phyloP scores from a whole-genome alignment of 2,797 vertebrate species.

The Cuniculus paca region DNA sequence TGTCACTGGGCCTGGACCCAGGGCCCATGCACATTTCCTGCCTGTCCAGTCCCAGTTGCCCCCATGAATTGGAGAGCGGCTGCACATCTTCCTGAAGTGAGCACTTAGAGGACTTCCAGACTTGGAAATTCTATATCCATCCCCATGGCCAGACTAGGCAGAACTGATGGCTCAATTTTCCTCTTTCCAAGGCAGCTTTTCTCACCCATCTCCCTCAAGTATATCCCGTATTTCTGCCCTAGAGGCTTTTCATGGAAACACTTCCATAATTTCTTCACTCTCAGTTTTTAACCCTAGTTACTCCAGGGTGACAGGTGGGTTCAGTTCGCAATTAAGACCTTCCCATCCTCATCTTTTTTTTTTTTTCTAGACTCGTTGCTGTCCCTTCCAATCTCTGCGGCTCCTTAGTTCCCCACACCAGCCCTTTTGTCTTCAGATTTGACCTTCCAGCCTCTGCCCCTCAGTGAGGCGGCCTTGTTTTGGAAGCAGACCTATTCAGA shows the following conservation, averaged over 20 bases:
- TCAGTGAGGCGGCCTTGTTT: constrained; percentile 51
- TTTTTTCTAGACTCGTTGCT: constrained; percentile 8
- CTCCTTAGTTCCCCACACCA: neutral
- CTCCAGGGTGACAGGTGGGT: neutral
- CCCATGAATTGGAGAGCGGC: neutral
- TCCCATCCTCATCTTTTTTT: neutral
- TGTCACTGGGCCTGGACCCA: neutral
- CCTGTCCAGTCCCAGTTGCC: neutral
- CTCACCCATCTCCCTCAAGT: neutral
- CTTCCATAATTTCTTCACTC: neutral
- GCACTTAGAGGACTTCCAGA: constrained; percentile 1
- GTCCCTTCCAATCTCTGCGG: constrained; percentile 11
- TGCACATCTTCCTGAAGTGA: constrained; percentile 25
- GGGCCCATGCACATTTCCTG: neutral
- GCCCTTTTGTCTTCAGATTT: constrained; percentile 46
- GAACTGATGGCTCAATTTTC: neutral
- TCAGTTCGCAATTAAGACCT: neutral
- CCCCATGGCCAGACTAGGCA: neutral
- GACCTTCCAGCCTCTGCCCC: constrained; percentile 8
- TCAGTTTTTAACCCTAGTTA: neutral
- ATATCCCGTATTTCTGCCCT: neutral
- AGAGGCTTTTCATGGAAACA: neutral
- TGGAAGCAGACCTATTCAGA: constrained; percentile 18
- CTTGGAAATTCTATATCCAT: neutral
- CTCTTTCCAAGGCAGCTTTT: neutral